These are phyloP conservation scores for Deroptyus accipitrinus DNA, from an alignment of 2,113 vertebrate species.

Conservation along the genomic window DNA sequence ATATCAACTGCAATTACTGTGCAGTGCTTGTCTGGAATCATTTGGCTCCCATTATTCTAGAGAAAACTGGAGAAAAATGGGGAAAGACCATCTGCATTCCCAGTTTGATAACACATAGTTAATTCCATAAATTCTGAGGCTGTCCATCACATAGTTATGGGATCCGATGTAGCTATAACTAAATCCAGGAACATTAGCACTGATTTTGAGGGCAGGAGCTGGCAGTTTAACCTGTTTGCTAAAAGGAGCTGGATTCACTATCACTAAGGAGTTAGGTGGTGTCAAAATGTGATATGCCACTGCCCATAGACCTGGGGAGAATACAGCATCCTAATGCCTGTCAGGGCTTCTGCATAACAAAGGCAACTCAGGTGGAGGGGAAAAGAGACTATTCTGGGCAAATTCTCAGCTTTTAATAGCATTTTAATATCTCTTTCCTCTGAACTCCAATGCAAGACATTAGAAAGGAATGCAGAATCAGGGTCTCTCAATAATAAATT, in stretches of 20 bases:
- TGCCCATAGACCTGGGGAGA: not conserved
- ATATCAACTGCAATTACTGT: not conserved
- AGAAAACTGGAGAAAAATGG: not conserved
- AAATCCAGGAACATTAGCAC: not conserved
- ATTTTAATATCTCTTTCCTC: not conserved
- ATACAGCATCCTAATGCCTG: not conserved
- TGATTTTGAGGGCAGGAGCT: not conserved
- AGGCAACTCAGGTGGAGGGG: not conserved
- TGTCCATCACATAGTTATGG: not conserved
- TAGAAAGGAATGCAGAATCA: not conserved
- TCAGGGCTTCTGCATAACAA: not conserved
- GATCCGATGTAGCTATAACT: not conserved
- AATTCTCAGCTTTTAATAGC: slow-evolving; percentile 30
- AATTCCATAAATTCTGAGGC: not conserved
- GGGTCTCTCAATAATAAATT: slow-evolving; percentile 48
- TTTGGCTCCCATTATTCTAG: not conserved
- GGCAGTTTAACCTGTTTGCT: not conserved
- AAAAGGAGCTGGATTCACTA: not conserved
- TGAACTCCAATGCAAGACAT: not conserved
- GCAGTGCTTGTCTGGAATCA: not conserved
- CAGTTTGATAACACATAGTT: not conserved
- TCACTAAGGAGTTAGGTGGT: not conserved
- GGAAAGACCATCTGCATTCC: not conserved
- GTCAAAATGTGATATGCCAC: not conserved
- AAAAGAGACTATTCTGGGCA: not conserved